Conservation (phyloP, 2,888 invertebrate genomes). For the Cephus nigrinus region DNA sequence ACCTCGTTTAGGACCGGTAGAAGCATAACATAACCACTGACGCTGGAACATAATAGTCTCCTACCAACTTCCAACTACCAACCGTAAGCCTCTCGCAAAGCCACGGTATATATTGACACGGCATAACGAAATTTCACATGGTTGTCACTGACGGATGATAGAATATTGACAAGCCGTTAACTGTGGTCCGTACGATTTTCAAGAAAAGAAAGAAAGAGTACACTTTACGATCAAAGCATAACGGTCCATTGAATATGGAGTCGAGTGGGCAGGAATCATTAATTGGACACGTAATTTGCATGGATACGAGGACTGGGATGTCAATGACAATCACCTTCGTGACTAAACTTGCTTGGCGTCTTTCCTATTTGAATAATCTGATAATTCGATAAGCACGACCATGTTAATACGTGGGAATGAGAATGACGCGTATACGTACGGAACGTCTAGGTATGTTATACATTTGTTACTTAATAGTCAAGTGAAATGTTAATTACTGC, state of each 20-base stretch:
- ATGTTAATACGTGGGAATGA: constrained; percentile 11
- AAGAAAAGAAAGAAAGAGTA: neutral
- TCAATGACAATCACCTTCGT: neutral
- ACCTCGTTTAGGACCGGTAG: constrained; percentile 63
- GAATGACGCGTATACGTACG: neutral
- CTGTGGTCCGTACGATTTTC: neutral
- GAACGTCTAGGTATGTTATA: too few relatives aligned
- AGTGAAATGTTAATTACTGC: neutral
- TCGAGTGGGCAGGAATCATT: neutral
- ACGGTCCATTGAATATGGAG: neutral
- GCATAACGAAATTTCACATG: neutral
- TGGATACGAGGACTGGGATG: neutral
- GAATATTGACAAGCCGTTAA: neutral
- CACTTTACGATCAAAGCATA: neutral
- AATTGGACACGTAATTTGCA: neutral
- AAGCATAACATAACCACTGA: constrained; percentile 43
- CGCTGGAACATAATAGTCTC: neutral
- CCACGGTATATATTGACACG: neutral
- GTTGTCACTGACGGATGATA: neutral
- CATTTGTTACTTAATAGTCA: neutral
- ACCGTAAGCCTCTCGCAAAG: neutral
- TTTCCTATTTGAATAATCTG: neutral
- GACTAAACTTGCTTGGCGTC: neutral
- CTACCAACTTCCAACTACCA: neutral
- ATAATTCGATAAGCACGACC: constrained; percentile 20